Percentiles rank a stretch among this genome's conserved stretches.
These are phyloP conservation scores for Acrobasis consociella DNA, from an alignment of 2,888 invertebrate species.

Conservation along the genomic window DNA sequence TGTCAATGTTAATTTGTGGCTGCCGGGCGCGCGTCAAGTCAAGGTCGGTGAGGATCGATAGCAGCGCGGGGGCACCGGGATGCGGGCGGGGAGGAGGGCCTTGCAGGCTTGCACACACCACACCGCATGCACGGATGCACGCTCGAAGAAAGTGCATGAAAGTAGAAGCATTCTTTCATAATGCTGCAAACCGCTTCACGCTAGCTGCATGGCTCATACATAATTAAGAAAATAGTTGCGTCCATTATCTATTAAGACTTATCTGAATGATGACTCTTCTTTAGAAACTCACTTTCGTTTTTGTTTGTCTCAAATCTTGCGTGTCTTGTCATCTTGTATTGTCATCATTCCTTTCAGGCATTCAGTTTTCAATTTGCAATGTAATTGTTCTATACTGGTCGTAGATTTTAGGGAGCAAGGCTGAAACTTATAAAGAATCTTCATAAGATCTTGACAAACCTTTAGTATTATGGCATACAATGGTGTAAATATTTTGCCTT, in stretches of 20 bases:
- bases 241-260: slow-evolving; percentile 13
- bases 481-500: slow-evolving; percentile 34
- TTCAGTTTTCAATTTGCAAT: not conserved
- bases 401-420: not conserved
- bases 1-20: slow-evolving; percentile 71
- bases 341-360: not conserved
- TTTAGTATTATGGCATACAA: slow-evolving; percentile 19
- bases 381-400: not conserved
- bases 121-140: slow-evolving; percentile 59
- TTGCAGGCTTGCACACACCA: slow-evolving; percentile 33
- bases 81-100: slow-evolving; percentile 45
- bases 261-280: slow-evolving; percentile 4
- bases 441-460: not conserved
- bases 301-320: not conserved
- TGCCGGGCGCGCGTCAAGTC: slow-evolving; percentile 64
- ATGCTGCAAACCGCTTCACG: slow-evolving; percentile 48
- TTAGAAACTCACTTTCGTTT: slow-evolving; percentile 12
- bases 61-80: slow-evolving; percentile 42
- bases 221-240: slow-evolving; percentile 16
- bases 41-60: slow-evolving; percentile 75
- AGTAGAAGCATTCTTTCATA: slow-evolving; percentile 72
- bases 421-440: not conserved
- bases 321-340: not conserved
- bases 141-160: slow-evolving; percentile 73
- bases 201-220: slow-evolving; percentile 39